Conservation (phyloP, 2,797 vertebrate species). For the Melanotaenia parkinsoni region DNA sequence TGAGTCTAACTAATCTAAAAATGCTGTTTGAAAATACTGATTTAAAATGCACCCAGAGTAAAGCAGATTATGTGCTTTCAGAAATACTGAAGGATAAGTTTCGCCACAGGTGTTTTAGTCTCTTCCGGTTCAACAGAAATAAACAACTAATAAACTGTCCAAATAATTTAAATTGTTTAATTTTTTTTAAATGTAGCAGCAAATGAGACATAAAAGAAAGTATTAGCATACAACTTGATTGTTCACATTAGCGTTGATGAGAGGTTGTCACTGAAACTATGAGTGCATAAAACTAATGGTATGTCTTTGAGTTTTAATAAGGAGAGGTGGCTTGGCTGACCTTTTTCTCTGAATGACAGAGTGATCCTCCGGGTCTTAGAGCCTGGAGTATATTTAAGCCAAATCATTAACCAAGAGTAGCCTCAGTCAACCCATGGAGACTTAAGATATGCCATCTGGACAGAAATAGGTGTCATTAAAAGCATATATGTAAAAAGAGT, state of each 20-base stretch:
- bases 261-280: slow-evolving; percentile 7
- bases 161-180: neutral
- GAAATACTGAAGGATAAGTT: slow-evolving; percentile 65
- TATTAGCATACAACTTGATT: slow-evolving; percentile 1
- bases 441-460: slow-evolving; percentile 57
- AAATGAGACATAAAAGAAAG: neutral
- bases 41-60: slow-evolving; percentile 42
- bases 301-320: slow-evolving; percentile 47
- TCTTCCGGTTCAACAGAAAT: slow-evolving; percentile 1
- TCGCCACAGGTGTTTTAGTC: slow-evolving; percentile 30
- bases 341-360: slow-evolving; percentile 41
- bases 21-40: slow-evolving; percentile 16
- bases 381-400: slow-evolving; percentile 52
- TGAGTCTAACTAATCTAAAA: slow-evolving; percentile 18
- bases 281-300: slow-evolving; percentile 26
- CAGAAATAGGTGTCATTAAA: slow-evolving; percentile 65
- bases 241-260: slow-evolving; percentile 1
- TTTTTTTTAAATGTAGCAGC: neutral
- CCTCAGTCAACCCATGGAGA: slow-evolving; percentile 52
- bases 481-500: slow-evolving; percentile 51
- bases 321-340: slow-evolving; percentile 45
- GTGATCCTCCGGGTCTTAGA: slow-evolving; percentile 37
- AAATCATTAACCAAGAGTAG: slow-evolving; percentile 61
- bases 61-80: slow-evolving; percentile 70
- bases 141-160: neutral